Conservation (phyloP, 1,140 invertebrate species). For the Aphelinus atriplicis region DNA sequence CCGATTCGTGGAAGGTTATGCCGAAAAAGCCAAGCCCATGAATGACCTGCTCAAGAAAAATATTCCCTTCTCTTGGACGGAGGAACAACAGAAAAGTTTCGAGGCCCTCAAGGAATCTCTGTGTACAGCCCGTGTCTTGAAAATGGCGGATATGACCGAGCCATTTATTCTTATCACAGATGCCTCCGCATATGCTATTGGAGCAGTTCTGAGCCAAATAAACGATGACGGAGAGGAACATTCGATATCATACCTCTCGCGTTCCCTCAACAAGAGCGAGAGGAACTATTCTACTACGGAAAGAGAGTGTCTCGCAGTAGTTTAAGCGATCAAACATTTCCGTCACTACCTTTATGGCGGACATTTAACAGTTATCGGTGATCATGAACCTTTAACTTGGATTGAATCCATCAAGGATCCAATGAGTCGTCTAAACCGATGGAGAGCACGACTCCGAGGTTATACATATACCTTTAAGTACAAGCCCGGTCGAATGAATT, state of each 20-base stretch:
- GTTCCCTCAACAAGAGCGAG: not conserved
- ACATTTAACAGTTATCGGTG: too few relatives aligned
- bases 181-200: conserved; percentile 39
- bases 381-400: too few relatives aligned
- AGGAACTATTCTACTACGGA: not conserved
- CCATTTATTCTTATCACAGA: conserved; percentile 48
- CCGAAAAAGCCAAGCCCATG: conserved; percentile 46
- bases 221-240: not conserved
- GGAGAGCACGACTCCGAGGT: too few relatives aligned
- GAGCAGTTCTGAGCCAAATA: conserved; percentile 46
- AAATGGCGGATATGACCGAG: conserved; percentile 46
- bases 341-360: too few relatives aligned
- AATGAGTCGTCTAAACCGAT: too few relatives aligned
- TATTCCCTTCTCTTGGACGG: conserved; percentile 25
- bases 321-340: too few relatives aligned
- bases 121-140: conserved; percentile 42
- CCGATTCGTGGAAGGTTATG: conserved; percentile 34
- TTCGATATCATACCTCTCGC: too few relatives aligned
- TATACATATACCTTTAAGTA: too few relatives aligned
- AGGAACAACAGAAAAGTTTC: conserved; percentile 18
- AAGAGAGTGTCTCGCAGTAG: not conserved
- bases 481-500: too few relatives aligned
- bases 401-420: too few relatives aligned
- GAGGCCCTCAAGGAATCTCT: not conserved
- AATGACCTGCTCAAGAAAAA: conserved; percentile 41